Evolutionary conservation across 1,140 invertebrate genomes (phyloP), one percentile per base, ranked within the genome.

Genomic region (Pachypeltis micranthus): DNA sequence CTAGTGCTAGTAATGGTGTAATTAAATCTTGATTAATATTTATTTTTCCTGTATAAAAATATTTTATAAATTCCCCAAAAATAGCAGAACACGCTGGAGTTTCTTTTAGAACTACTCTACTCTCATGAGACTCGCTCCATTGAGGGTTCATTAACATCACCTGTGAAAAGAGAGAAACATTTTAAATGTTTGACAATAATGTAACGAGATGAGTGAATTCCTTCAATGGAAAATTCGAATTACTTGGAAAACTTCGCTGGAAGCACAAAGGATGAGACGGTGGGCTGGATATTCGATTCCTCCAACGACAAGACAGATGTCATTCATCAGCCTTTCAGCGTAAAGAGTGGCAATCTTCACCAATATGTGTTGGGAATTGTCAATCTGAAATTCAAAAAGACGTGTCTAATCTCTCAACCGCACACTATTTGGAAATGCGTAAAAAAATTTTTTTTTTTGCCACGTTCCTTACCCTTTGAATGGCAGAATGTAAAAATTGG

Each of bases 161-260:
- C 85, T 91, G 61, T n/a, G 56, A 77, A 69, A 25, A 55, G 60
- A 55, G 47, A 44, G 10, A 27, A 58, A 1, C 34, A 25, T n/a
- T 25, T 19, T 27, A 39, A 39, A 39, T 39, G 7, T 7, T 39
- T 7, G 7, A 39, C 31, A 39, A 39, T 39, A 39, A 39, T 10
- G 7, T 39, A 39, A 27, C 12, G 10, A 23, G 27, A 3, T 7
- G 23, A 26, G 23, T 24, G 25, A 28, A 28, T 25, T 28, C 7
- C 7, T 23, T 57, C 2, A 39, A 39, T 10, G n/a, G 34, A 10
- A 10, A n/a, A n/a, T 23, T 19, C n/a, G 2, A 63, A 64, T 70
- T 76, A 90, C 88, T 78, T 93, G 91, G 75, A 96, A 96, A 21
- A 96, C 93, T 79, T 96, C 92, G 75, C 91, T 95, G 65, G 89